Conservation (phyloP, 2,113 vertebrate species). For the Vireo altiloquus region DNA sequence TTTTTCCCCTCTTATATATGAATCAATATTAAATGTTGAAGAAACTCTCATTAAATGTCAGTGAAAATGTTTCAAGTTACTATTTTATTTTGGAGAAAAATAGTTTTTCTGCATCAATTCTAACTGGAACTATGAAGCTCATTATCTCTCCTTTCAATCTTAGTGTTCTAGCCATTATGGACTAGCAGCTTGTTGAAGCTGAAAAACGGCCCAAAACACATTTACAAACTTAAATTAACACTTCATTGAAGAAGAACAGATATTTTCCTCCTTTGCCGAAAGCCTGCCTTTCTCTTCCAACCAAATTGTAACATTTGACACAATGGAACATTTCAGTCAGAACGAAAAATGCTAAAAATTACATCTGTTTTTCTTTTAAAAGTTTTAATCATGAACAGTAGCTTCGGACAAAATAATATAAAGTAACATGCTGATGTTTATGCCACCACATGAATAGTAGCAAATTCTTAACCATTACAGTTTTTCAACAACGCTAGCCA, state of each 20-base stretch:
- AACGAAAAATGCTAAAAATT: not conserved
- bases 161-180: not conserved
- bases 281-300: not conserved
- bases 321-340: not conserved
- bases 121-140: not conserved
- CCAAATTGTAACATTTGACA: not conserved
- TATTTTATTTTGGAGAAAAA: not conserved
- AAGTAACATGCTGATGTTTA: not conserved
- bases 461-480: slow-evolving; percentile 21
- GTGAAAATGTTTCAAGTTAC: not conserved
- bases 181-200: not conserved
- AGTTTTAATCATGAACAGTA: slow-evolving; percentile 6
- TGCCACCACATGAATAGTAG: not conserved
- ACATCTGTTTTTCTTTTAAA: not conserved
- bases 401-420: slow-evolving; percentile 43
- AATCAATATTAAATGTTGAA: not conserved
- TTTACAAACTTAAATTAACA: not conserved
- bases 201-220: not conserved
- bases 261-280: not conserved
- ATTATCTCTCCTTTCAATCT: not conserved
- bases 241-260: not conserved
- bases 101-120: not conserved
- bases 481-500: slow-evolving; percentile 51
- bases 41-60: not conserved
- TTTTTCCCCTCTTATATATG: not conserved